These are phyloP conservation scores for Pachycephala philippinensis DNA, from an alignment of 2,113 vertebrate species.

Conservation along the genomic window DNA sequence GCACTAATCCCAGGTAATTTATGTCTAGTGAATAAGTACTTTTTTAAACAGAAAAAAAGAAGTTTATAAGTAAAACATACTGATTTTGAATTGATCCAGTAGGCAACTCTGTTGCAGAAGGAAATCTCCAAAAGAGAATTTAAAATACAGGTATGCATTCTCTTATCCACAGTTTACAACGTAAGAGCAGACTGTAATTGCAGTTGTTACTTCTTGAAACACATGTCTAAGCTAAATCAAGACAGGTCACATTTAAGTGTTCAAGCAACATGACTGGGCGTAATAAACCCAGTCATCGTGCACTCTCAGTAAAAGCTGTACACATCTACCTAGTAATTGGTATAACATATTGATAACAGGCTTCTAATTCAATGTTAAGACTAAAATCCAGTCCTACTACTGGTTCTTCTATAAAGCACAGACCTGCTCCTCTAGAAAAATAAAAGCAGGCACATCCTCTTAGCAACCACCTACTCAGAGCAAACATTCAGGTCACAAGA, in stretches of 20 bases:
- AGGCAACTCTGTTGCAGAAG: not conserved
- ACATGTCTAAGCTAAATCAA: not conserved
- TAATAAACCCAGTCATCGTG: not conserved
- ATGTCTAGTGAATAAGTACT: accelerated
- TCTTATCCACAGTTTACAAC: not conserved
- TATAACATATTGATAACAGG: not conserved
- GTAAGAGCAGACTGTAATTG: not conserved
- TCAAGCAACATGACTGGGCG: not conserved
- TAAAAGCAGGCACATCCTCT: conserved; percentile 14
- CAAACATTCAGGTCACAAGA: conserved; percentile 25
- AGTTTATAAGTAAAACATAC: not conserved
- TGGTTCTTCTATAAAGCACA: not conserved
- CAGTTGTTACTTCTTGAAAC: not conserved
- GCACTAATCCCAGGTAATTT: not conserved
- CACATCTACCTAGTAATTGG: not conserved
- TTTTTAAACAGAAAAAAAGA: not conserved
- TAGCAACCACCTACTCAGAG: conserved; percentile 25
- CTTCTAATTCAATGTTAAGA: not conserved
- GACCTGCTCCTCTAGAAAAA: not conserved
- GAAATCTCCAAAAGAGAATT: not conserved
- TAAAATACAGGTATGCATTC: not conserved
- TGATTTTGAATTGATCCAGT: not conserved
- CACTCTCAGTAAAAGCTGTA: not conserved
- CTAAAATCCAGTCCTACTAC: not conserved
- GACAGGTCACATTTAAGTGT: not conserved